A percentile compares a stretch with the other conserved stretches of the same genome.
Conservation (phyloP, 2,113 vertebrate genomes). For the Corydoras sp. region DNA sequence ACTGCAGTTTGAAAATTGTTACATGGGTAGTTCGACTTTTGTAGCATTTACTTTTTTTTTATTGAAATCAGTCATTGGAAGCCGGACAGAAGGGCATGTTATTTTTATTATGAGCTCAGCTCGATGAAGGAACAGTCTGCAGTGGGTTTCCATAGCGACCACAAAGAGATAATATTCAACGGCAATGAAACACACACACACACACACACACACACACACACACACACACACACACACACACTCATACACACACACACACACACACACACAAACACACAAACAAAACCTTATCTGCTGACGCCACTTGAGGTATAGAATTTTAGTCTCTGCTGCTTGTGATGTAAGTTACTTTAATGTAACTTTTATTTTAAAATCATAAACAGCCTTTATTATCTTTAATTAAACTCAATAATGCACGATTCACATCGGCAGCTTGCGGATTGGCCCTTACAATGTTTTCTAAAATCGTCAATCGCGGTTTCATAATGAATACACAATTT, state of each 20-base stretch:
- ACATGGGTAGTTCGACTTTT: constrained; percentile 4
- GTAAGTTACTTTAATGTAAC: no score
- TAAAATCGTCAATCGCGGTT: no score
- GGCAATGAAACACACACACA: constrained; percentile 9
- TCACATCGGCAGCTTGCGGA: no score
- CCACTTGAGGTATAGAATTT: background rate
- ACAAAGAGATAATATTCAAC: constrained; percentile 44
- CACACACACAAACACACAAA: no score
- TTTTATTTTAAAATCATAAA: no score
- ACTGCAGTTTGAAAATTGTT: no score
- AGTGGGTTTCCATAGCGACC: constrained; percentile 49
- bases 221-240: constrained; percentile 7
- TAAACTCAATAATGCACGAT: no score
- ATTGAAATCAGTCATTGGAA: constrained; percentile 27
- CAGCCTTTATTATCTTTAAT: no score
- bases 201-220: constrained; percentile 9
- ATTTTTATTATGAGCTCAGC: constrained; percentile 41
- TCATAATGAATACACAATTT: no score
- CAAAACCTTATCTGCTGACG: background rate
- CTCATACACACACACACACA: background rate
- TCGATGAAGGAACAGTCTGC: constrained; percentile 36
- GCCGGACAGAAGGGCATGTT: constrained; percentile 23
- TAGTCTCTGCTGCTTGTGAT: no score
- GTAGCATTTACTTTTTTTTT: no score
- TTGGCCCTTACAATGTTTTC: no score